Evolutionary conservation across 1,140 invertebrate genomes (phyloP), one percentile per base, ranked within the genome.

Genomic region (Calliopsis andreniformis): DNA sequence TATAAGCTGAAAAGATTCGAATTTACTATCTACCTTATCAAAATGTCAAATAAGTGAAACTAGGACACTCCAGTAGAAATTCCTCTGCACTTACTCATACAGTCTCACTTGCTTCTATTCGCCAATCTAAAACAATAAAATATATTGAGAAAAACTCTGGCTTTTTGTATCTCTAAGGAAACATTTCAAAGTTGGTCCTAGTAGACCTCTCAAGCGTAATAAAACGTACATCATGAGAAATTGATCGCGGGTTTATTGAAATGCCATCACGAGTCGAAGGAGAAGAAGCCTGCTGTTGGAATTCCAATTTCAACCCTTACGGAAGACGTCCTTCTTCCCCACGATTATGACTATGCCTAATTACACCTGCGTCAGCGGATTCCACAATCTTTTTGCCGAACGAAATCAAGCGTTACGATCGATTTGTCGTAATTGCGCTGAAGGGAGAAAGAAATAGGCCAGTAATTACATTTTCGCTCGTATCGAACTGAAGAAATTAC

Each of bases 241-340:
- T 69, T 58, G 61, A 45, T 77, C 39, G 64, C 62, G 59, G 53
- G 68, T 61, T 83, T 87, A 86, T 87, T 82, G 84, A 86, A 87
- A 87, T 87, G 66, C 86, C 86, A 78, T 87, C 82, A 87, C 78
- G 78, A 80, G 81, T 69, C 64, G 47, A 78, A 76, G 64, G 56
- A 73, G 83, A 80, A 80, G 76, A 82, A 73, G 55, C 53, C 53
- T 72, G 35, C 43, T 63, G 45, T 20, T 51, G 80, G 86, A 88
- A 87, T 88, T 86, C 51, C 86, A 87, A 86, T 87, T 86, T 87
- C 70, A 73, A 85, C 72, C 61, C 66, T 56, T 32, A 20, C 42
- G 53, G 56, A 82, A 42, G 66, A 76, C 58, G 47, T 73, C 68
- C 53, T 73, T 56, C 62, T 63, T 66, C 66, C 63, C 69, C 20